Conservation (phyloP, 2,888 invertebrate genomes). For the Diadegma fenestrale region DNA sequence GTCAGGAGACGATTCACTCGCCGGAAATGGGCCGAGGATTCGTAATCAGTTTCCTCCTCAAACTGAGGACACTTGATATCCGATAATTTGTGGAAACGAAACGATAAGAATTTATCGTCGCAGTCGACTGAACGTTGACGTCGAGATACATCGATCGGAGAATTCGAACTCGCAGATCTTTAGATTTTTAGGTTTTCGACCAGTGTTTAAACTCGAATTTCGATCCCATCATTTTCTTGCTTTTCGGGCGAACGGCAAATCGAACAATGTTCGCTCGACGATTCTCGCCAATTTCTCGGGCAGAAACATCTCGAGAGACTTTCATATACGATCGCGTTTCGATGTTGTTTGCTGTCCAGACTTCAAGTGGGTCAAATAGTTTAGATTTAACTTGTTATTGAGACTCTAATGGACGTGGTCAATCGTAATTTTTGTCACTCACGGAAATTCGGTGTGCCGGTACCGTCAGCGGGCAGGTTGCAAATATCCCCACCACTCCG, state of each 20-base stretch:
- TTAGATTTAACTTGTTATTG: not conserved
- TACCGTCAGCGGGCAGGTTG: slow-evolving; percentile 18
- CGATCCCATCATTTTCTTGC: no score
- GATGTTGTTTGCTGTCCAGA: not conserved
- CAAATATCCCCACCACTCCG: slow-evolving; percentile 15
- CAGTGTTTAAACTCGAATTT: no score
- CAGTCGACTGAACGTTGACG: not conserved
- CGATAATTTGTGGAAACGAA: not conserved
- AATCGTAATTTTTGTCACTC: slow-evolving; percentile 27
- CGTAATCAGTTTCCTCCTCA: not conserved
- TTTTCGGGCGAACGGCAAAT: no score
- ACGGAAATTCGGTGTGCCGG: slow-evolving; percentile 26
- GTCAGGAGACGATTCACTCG: not conserved
- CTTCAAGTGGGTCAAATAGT: not conserved
- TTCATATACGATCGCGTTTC: not conserved
- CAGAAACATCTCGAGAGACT: not conserved
- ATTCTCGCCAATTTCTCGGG: not conserved
- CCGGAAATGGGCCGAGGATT: not conserved
- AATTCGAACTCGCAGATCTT: not conserved
- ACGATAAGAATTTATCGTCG: not conserved
- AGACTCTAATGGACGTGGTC: not conserved
- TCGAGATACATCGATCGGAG: not conserved
- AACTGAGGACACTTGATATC: not conserved
- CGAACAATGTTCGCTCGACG: not conserved
- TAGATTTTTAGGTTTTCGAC: no score